A percentile compares a stretch with the other conserved stretches of the same genome.
These are phyloP conservation scores for Drosophila arawakana DNA, from an alignment of 1,140 invertebrate species.

Conservation along the genomic window DNA sequence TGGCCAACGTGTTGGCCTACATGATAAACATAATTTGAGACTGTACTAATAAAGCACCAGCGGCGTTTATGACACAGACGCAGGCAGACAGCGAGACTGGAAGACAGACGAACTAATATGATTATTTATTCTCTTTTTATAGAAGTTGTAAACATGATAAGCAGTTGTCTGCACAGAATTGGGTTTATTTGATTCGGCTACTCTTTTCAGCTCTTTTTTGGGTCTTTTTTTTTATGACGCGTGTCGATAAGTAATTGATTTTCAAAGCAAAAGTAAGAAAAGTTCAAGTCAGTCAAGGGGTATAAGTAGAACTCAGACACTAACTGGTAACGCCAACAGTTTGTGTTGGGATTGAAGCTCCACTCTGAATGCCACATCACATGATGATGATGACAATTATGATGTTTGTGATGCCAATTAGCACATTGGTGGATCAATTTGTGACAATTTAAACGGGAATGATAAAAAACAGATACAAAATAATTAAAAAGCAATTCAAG, in stretches of 20 bases:
- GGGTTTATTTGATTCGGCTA: constrained; percentile 3
- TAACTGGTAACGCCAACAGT: constrained; percentile 11
- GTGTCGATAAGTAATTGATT: constrained; percentile 16
- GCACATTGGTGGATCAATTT: constrained; percentile 51
- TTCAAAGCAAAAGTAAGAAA: background rate
- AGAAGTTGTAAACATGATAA: constrained; percentile 15
- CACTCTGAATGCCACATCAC: constrained; percentile 46
- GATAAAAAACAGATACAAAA: background rate
- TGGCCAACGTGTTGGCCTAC: background rate
- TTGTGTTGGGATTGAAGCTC: background rate
- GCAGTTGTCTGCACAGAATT: constrained; percentile 6
- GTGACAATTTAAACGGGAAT: constrained; percentile 35
- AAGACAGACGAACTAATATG: background rate
- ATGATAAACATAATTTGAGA: constrained; percentile 28
- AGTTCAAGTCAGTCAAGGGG: background rate
- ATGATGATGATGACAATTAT: constrained; percentile 39
- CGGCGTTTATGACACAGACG: constrained; percentile 1
- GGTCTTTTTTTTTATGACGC: constrained; percentile 10
- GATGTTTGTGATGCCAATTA: constrained; percentile 50
- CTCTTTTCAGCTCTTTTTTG: background rate
- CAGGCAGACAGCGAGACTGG: background rate
- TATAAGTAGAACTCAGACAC: constrained; percentile 6
- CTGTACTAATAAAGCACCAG: background rate
- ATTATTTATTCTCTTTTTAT: constrained; percentile 13
- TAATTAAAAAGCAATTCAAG: constrained; percentile 1